Conservation (phyloP, 2,888 invertebrate species). For the Apocheima hispidaria region DNA sequence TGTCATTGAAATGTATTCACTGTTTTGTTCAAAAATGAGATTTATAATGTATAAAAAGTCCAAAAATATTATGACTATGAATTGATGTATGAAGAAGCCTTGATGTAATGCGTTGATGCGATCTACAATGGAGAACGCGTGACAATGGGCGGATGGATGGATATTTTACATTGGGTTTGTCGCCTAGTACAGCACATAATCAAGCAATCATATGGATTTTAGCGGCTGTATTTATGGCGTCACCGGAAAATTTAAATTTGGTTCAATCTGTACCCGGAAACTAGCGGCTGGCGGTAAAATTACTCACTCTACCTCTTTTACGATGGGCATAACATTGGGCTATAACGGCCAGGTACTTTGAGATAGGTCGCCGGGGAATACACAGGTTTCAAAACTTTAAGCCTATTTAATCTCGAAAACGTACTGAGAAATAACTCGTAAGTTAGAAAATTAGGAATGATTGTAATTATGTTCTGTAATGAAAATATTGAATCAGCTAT, state of each 20-base stretch:
- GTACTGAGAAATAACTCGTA: too few relatives aligned
- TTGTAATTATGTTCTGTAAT: background rate
- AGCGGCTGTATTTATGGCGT: constrained; percentile 36
- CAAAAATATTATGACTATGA: too few relatives aligned
- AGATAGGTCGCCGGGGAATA: constrained; percentile 42
- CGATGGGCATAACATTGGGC: constrained; percentile 37
- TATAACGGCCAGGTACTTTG: constrained; percentile 40
- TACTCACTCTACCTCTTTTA: constrained; percentile 47
- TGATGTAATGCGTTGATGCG: background rate
- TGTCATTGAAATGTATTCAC: too few relatives aligned
- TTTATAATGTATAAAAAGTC: too few relatives aligned
- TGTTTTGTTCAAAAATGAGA: too few relatives aligned
- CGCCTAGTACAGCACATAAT: background rate
- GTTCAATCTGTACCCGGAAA: constrained; percentile 45
- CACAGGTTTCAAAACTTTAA: constrained; percentile 32
- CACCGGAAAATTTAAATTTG: constrained; percentile 45
- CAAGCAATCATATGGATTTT: constrained; percentile 24
- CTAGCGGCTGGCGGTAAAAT: constrained; percentile 46
- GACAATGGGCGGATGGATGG: background rate
- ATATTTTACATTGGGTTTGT: background rate
- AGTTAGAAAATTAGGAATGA: too few relatives aligned
- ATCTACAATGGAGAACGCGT: background rate
- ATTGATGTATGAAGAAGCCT: too few relatives aligned
- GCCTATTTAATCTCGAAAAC: constrained; percentile 33
- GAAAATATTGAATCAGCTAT: too few relatives aligned